phyloP scores from a whole-genome alignment of 35 echinoderm and acorn worm genomes.

The Heliocidaris tuberculata region DNA sequence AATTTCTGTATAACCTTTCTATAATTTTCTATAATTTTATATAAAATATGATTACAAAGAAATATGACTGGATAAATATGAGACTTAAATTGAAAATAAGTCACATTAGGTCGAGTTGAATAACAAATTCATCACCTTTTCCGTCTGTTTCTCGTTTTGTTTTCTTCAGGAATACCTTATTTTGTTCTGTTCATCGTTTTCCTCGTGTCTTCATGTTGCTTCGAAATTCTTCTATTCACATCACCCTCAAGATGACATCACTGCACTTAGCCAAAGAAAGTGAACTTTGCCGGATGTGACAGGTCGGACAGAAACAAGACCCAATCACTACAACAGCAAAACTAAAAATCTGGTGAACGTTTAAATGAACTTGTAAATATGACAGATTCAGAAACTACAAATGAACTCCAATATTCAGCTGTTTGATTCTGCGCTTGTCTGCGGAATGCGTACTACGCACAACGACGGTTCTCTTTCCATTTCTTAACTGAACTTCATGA shows the following conservation, averaged over 20 bases:
- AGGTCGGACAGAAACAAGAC: not conserved
- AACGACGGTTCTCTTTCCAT: not conserved
- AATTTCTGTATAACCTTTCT: too few relatives aligned
- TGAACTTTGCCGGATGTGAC: not conserved
- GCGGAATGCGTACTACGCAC: not conserved
- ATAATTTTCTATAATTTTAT: too few relatives aligned
- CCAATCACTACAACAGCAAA: not conserved
- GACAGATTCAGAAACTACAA: not conserved
- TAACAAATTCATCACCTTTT: not conserved
- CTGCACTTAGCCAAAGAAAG: not conserved
- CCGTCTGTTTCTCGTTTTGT: not conserved
- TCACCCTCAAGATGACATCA: not conserved
- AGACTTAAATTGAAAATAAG: too few relatives aligned
- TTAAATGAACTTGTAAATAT: not conserved
- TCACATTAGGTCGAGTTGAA: too few relatives aligned
- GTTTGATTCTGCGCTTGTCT: not conserved
- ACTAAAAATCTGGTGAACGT: not conserved
- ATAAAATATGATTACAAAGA: too few relatives aligned
- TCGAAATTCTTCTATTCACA: not conserved
- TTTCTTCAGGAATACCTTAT: not conserved
- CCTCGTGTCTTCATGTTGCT: slow-evolving; percentile 9
- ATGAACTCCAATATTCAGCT: too few relatives aligned
- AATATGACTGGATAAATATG: too few relatives aligned
- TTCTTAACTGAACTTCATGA: not conserved
- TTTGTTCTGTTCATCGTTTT: slow-evolving; percentile 5